Percentiles rank a stretch among this genome's conserved stretches.
These are phyloP conservation scores for Oscheius sp. DNA, from an alignment of 2,888 invertebrate genomes.

Conservation along the genomic window DNA sequence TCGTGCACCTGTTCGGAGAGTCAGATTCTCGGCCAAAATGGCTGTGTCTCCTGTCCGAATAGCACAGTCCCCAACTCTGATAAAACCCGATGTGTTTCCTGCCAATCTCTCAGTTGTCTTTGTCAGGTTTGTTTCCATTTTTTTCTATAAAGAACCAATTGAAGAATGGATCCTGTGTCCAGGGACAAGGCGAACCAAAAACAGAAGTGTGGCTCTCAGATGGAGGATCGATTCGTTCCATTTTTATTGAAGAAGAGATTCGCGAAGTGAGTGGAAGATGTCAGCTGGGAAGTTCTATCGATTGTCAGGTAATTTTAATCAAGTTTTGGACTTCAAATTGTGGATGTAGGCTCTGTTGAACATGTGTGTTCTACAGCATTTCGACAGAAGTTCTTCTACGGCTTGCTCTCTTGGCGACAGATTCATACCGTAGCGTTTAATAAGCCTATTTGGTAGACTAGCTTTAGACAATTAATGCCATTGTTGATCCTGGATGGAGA, in stretches of 20 bases:
- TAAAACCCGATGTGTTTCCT: slow-evolving; percentile 1
- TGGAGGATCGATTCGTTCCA: neutral
- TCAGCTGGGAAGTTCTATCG: neutral
- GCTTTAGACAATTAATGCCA: neutral
- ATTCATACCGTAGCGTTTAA: slow-evolving; percentile 1
- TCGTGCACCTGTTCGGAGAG: neutral
- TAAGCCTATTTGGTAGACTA: neutral
- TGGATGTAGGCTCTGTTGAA: slow-evolving; percentile 74
- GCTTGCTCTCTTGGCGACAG: slow-evolving; percentile 39
- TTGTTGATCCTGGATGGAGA: neutral
- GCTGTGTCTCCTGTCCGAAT: neutral
- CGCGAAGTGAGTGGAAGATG: neutral
- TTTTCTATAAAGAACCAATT: neutral
- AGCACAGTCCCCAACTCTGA: neutral
- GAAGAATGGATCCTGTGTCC: neutral
- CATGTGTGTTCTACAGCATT: slow-evolving; percentile 76
- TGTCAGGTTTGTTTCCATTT: slow-evolving; percentile 3
- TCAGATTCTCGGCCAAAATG: neutral
- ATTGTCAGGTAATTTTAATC: slow-evolving; percentile 9
- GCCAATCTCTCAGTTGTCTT: slow-evolving; percentile 2
- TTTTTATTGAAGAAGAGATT: neutral
- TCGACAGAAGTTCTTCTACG: slow-evolving; percentile 69
- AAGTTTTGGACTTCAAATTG: neutral
- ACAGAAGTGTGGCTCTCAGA: slow-evolving; percentile 19
- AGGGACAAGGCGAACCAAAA: neutral